Evolutionary conservation across 2,888 invertebrate genomes (phyloP).

Genomic region (Rosalia funebris): DNA sequence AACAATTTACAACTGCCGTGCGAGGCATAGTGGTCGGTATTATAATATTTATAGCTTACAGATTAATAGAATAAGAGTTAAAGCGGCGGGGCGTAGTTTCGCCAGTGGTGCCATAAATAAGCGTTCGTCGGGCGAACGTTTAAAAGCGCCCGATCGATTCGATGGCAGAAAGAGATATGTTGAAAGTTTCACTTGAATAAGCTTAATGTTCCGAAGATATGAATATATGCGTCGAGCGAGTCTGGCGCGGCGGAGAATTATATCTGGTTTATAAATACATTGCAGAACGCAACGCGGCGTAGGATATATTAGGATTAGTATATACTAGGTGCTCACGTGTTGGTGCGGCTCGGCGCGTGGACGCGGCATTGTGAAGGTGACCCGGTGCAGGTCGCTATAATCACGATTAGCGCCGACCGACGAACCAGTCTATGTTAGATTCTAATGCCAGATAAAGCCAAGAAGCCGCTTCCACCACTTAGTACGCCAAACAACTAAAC

Average conservation of each 20-base stretch:
- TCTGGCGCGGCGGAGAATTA: too few species aligned
- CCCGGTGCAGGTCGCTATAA: slow-evolving; percentile 58
- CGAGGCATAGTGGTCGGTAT: neutral
- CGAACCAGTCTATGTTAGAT: slow-evolving; percentile 55
- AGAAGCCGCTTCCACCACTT: slow-evolving; percentile 43
- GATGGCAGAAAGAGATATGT: slow-evolving; percentile 6
- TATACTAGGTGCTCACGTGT: slow-evolving; percentile 51
- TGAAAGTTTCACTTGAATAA: slow-evolving; percentile 11
- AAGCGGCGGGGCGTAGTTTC: slow-evolving; percentile 3
- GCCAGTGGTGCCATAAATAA: slow-evolving; percentile 5
- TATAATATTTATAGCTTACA: neutral
- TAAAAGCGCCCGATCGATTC: slow-evolving; percentile 1
- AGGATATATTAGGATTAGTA: slow-evolving; percentile 21
- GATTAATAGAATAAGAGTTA: neutral
- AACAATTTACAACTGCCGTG: neutral
- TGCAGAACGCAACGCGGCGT: slow-evolving; percentile 6
- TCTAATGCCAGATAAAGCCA: slow-evolving; percentile 53
- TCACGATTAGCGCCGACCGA: slow-evolving; percentile 57
- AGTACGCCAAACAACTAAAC: slow-evolving; percentile 23
- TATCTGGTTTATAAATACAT: slow-evolving; percentile 16
- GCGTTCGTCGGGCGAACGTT: neutral
- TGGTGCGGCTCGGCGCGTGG: slow-evolving; percentile 55
- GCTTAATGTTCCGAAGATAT: slow-evolving; percentile 5
- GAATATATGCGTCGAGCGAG: neutral
- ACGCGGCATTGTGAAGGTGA: slow-evolving; percentile 63